These are phyloP conservation scores for Craterocephalus amniculus DNA, from an alignment of 2,797 vertebrate species.

Conservation along the genomic window DNA sequence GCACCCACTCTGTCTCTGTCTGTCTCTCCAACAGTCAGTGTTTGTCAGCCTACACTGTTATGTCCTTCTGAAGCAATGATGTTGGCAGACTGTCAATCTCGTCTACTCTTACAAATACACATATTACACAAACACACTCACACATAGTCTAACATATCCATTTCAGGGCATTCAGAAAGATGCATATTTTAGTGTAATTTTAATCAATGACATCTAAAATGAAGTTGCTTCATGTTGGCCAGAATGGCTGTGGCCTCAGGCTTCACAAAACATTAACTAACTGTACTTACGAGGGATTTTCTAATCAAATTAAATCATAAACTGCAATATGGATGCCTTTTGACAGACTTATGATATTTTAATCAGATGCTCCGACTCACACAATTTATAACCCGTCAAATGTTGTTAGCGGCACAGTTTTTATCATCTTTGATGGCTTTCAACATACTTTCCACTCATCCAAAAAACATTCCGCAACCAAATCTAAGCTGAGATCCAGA, in stretches of 20 bases:
- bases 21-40: constrained; percentile 58
- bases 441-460: constrained; percentile 45
- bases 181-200: constrained; percentile 67
- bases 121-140: constrained; percentile 26
- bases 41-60: constrained; percentile 60
- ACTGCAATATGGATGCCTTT: constrained; percentile 64
- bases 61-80: constrained; percentile 48
- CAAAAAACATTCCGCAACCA: constrained; percentile 48
- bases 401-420: constrained; percentile 59
- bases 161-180: constrained; percentile 46
- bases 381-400: constrained; percentile 75
- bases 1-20: constrained; percentile 71
- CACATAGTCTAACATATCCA: constrained; percentile 32
- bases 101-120: constrained; percentile 39
- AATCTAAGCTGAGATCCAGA: constrained; percentile 45
- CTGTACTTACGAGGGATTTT: constrained; percentile 55
- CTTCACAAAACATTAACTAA: constrained; percentile 57
- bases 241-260: constrained; percentile 56
- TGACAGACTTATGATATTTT: constrained; percentile 76
- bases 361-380: constrained; percentile 60
- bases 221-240: constrained; percentile 42
- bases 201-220: constrained; percentile 68
- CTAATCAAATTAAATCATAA: constrained; percentile 73
- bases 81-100: constrained; percentile 58
- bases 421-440: constrained; percentile 64